Evolutionary conservation across 2,888 invertebrate species (phyloP), one percentile per base, ranked within the genome.

Genomic region (Lasioglossum lativentre): DNA sequence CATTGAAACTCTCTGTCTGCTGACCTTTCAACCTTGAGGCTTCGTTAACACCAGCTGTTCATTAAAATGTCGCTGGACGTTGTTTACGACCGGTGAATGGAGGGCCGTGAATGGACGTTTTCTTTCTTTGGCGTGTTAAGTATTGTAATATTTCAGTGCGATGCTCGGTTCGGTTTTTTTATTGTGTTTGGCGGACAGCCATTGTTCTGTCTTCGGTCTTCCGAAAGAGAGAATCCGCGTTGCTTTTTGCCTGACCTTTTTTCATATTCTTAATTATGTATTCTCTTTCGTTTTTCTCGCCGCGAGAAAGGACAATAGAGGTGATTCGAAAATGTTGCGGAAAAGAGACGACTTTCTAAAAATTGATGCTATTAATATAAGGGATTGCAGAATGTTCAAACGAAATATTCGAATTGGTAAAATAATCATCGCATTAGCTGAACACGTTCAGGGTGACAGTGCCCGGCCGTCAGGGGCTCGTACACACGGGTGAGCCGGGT

Each of bases 1-100:
- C 75, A 79, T 83, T 78, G 66, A 86, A 85, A 66, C 75, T 77
- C 40, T 45, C 40, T 14, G 59, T n/a, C 47, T 47, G n/a, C 23
- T n/a, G 14, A 52, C 45, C 27, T 42, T 59, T 27, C 23, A 42
- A 27, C 71, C 30, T 38, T 68, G 68, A 47, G 10, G 27, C 42
- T 45, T 42, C 52, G 52, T 78, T 78, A 78, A 71, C 16, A 30
- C 34, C 47, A 27, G 27, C 27, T 23, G 52, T 30, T 40, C 40
- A 38, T 71, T 70, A 47, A 75, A 27, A 42, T 40, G 27, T 42
- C 63, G 27, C 27, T 14, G 14, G 68, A 68, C 30, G 38, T 38
- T 68, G 68, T 68, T 38, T 34, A 68, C 68, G 68, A 38, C 59
- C 59, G 59, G 59, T 30, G 59, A 59, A 59, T 59, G 59, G 27